These are phyloP conservation scores for Engraulis encrasicolus DNA, from an alignment of 2,113 vertebrate species.

Conservation along the genomic window DNA sequence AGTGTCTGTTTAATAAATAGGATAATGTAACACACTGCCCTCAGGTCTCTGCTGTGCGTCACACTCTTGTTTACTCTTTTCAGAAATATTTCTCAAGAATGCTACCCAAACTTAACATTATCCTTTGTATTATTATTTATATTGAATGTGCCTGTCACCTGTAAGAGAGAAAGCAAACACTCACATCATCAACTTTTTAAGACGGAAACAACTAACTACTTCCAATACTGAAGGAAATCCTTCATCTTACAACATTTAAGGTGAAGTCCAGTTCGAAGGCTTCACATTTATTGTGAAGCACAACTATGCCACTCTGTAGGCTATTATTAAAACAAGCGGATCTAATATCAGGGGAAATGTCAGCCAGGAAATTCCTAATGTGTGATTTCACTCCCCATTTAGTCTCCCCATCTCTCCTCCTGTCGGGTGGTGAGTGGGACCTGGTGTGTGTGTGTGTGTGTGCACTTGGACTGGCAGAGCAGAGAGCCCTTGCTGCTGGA, in stretches of 20 bases:
- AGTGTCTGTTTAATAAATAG: no score
- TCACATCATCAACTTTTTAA: not conserved
- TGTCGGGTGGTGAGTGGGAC: no score
- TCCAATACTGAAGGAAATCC: not conserved
- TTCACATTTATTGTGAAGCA: not conserved
- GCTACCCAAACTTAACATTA: no score
- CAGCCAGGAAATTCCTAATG: not conserved
- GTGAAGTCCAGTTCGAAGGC: not conserved
- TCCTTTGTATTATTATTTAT: not conserved
- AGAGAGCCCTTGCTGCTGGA: no score
- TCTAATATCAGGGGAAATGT: not conserved
- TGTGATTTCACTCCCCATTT: constrained; percentile 2
- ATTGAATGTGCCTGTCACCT: not conserved
- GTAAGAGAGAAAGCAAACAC: not conserved
- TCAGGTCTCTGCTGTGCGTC: no score
- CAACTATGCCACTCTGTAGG: not conserved
- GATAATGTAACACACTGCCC: no score
- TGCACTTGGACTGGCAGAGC: not conserved
- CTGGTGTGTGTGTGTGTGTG: no score
- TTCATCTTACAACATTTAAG: not conserved
- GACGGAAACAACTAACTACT: no score
- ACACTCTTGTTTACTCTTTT: no score
- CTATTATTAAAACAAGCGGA: not conserved
- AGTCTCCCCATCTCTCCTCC: not conserved
- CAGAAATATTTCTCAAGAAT: no score